Percentiles rank a stretch among this genome's conserved stretches.
phyloP scores from a whole-genome alignment of 2,888 invertebrate genomes.

The Alcis repandata region DNA sequence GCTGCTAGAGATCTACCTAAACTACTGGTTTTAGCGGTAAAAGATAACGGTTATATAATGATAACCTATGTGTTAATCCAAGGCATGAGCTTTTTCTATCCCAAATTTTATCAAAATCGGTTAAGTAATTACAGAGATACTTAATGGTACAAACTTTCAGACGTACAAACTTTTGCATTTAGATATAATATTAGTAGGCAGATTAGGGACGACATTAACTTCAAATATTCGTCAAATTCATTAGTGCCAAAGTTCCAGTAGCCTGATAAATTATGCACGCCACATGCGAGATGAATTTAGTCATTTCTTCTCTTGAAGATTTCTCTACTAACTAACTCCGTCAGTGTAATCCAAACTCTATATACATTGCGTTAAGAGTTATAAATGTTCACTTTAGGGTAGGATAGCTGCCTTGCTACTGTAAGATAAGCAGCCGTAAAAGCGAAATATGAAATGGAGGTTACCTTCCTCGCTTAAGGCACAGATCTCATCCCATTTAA shows the following conservation, averaged over 20 bases:
- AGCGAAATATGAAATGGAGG: constrained; percentile 38
- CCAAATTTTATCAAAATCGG: too few relatives aligned
- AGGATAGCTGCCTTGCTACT: constrained; percentile 16
- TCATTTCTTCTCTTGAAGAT: constrained; percentile 24
- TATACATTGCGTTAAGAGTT: neutral
- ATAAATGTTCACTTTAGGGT: constrained; percentile 4
- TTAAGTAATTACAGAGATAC: too few relatives aligned
- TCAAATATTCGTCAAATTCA: neutral
- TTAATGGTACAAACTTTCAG: too few relatives aligned
- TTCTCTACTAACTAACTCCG: constrained; percentile 15
- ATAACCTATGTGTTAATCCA: too few relatives aligned
- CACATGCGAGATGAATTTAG: constrained; percentile 33
- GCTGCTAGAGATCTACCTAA: neutral
- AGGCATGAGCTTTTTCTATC: too few relatives aligned
- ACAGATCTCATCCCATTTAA: constrained; percentile 51
- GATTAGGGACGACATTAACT: neutral
- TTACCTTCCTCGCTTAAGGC: constrained; percentile 30
- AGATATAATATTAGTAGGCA: too few relatives aligned
- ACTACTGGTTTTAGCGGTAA: too few relatives aligned
- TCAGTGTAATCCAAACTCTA: constrained; percentile 18
- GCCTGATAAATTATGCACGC: constrained; percentile 38
- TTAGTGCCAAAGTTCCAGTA: constrained; percentile 16
- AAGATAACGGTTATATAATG: too few relatives aligned
- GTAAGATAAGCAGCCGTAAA: constrained; percentile 28
- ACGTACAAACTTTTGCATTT: too few relatives aligned